Evolutionary conservation across 2,113 vertebrate species (phyloP).

Genomic region (Balaenoptera acutorostrata): DNA sequence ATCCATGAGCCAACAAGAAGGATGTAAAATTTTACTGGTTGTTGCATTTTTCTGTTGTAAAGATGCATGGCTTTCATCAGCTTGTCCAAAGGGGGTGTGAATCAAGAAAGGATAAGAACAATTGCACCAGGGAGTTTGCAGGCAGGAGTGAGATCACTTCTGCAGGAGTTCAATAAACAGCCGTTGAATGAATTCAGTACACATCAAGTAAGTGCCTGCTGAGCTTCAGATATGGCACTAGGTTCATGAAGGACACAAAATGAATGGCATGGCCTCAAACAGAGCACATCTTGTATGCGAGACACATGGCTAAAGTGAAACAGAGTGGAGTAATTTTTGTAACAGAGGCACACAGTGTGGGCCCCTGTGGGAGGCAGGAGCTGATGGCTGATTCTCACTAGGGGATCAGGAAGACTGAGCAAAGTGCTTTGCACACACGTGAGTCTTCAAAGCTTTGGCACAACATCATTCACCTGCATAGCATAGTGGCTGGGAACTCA

Average conservation of each 20-base stretch:
- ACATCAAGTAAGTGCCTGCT: slow-evolving; percentile 2
- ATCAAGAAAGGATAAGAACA: slow-evolving; percentile 26
- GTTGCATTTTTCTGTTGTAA: slow-evolving; percentile 14
- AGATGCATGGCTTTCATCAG: slow-evolving; percentile 52
- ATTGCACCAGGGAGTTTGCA: neutral
- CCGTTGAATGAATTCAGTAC: slow-evolving; percentile 10
- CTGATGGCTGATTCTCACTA: neutral
- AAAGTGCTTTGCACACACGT: neutral
- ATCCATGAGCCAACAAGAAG: neutral
- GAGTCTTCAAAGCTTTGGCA: neutral
- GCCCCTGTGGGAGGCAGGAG: neutral
- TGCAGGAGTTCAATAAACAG: slow-evolving; percentile 58
- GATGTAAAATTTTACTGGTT: neutral
- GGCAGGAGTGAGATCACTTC: slow-evolving; percentile 31
- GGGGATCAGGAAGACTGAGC: neutral
- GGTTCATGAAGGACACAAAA: slow-evolving; percentile 5
- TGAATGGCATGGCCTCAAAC: slow-evolving; percentile 14
- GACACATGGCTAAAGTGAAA: neutral
- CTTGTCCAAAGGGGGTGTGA: slow-evolving; percentile 33
- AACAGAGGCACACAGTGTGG: neutral
- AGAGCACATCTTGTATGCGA: neutral
- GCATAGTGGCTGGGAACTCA: neutral
- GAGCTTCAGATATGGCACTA: slow-evolving; percentile 1
- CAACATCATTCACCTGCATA: fast-evolving
- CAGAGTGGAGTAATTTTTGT: slow-evolving; percentile 29